Evolutionary conservation across 1,140 invertebrate genomes (phyloP).

Genomic region (Mylabris phalerata): DNA sequence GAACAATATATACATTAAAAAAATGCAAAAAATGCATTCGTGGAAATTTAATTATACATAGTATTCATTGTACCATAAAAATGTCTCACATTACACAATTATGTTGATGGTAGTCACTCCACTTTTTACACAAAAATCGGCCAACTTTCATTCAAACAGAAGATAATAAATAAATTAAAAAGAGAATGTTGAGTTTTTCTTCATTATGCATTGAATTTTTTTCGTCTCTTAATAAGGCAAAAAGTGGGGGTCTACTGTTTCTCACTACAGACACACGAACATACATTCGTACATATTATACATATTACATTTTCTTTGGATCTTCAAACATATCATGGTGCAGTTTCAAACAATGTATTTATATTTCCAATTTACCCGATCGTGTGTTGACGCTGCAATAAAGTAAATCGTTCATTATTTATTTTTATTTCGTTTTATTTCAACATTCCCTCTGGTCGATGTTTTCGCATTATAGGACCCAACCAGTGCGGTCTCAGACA

Average conservation of each 20-base stretch:
- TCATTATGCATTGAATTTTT: too few species aligned
- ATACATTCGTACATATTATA: too few species aligned
- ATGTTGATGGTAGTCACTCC: too few species aligned
- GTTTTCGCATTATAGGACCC: background rate
- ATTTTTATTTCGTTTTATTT: slow-evolving; percentile 28
- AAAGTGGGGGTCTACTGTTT: too few species aligned
- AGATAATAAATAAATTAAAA: too few species aligned
- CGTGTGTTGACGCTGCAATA: slow-evolving; percentile 43
- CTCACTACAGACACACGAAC: too few species aligned
- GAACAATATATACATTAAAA: slow-evolving; percentile 23
- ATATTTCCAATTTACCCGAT: slow-evolving; percentile 22
- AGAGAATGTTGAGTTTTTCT: too few species aligned
- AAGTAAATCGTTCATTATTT: slow-evolving; percentile 43
- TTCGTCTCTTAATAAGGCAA: too few species aligned
- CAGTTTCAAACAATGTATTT: slow-evolving; percentile 29
- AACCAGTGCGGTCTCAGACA: slow-evolving; percentile 23
- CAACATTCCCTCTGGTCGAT: slow-evolving; percentile 5
- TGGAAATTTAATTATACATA: slow-evolving; percentile 17
- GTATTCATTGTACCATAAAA: slow-evolving; percentile 25
- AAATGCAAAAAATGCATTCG: slow-evolving; percentile 21
- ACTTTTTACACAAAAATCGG: too few species aligned
- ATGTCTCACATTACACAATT: background rate
- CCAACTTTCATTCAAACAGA: too few species aligned
- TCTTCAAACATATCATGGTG: slow-evolving; percentile 1
- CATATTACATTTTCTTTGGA: too few species aligned